phyloP scores from a whole-genome alignment of 2,113 vertebrate genomes.

The Herpailurus yagouaroundi region DNA sequence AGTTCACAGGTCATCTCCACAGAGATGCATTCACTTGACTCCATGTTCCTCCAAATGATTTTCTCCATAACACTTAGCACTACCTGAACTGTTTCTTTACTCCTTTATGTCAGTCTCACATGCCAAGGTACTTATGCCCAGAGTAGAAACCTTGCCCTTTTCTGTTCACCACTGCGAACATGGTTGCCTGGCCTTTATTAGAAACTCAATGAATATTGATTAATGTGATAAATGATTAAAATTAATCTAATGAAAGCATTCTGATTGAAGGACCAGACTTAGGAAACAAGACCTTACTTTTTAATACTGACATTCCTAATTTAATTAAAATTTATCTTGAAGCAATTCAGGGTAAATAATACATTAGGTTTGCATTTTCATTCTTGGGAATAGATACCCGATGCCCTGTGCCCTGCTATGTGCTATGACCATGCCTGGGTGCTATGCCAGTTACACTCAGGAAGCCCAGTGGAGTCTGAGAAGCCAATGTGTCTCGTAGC shows the following conservation, averaged over 20 bases:
- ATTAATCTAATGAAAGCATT: background rate
- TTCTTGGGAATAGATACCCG: background rate
- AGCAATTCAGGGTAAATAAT: background rate
- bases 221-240: slow-evolving; percentile 28
- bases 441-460: background rate
- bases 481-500: background rate
- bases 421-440: background rate
- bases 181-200: background rate
- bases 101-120: background rate
- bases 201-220: background rate
- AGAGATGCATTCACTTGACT: background rate
- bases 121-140: background rate
- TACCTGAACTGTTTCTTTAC: background rate
- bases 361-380: background rate
- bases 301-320: background rate
- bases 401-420: background rate
- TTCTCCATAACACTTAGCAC: background rate
- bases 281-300: background rate
- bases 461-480: background rate
- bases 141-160: background rate
- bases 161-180: background rate
- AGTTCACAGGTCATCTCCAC: background rate
- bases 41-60: background rate
- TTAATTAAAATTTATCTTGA: slow-evolving; percentile 30
- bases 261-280: background rate